Evolutionary conservation across 2,113 vertebrate species (phyloP), one percentile per base, ranked within the genome.

Genomic region (Echinops telfairi): DNA sequence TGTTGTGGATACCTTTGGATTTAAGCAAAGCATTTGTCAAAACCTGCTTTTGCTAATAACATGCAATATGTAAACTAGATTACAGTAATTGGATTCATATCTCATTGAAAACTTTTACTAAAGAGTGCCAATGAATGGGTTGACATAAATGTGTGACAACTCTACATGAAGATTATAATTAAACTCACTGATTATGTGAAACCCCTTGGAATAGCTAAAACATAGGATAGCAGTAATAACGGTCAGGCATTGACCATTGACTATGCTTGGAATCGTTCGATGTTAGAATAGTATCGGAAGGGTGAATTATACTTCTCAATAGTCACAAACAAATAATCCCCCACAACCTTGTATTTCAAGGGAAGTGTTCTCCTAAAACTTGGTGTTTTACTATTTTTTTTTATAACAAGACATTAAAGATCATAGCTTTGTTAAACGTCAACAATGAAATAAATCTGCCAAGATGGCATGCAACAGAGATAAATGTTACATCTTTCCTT

Each of bases 171-270:
- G 1, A 79, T 27, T 4, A 64, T 47, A 73, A 86, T 64, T 4
- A 93, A 86, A 80, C 83, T 92, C 83, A 80, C 60, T 66, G 62
- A 79, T 83, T 77, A 62, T 12, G 84, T 36, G 87, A 29, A 83
- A 76, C 2, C 22, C 58, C 66, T 79, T 79, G 68, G 77, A 85
- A 87, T 62, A 43, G 36, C 9, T 43, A 40, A 89, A 79, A 14
- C 27, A 70, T 33, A 76, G 27, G 71, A 60, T 12, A 84, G 23
- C 15, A 53, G 20, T 38, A 77, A 76, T 22, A 87, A 89, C 27
- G 12, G 82, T 53, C n/a, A 57, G 15, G 91, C 7, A 27, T 68
- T 31, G 57, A 66, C 80, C 58, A 25, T 57, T 77, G 76, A 77
- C 27, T 77, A 68, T 58, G 31, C 82, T 83, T 70, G n/a, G n/a